These are phyloP conservation scores for Megamerina dolium DNA, from an alignment of 2,888 invertebrate genomes.

Conservation along the genomic window DNA sequence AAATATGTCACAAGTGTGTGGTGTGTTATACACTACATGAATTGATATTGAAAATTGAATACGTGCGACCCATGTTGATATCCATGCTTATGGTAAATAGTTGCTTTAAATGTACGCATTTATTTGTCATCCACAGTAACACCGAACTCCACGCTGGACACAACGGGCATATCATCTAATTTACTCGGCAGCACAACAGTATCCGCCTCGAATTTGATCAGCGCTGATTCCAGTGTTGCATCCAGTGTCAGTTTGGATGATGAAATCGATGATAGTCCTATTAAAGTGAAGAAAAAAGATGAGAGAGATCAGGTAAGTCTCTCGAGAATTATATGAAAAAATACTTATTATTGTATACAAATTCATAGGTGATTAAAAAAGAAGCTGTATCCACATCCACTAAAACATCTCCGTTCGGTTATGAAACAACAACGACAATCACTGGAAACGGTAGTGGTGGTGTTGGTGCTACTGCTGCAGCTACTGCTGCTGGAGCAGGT, in stretches of 20 bases:
- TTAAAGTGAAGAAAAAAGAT: constrained; percentile 49
- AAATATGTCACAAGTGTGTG: too few species aligned
- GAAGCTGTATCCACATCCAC: constrained; percentile 49
- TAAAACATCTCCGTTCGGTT: constrained; percentile 44
- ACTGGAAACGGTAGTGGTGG: constrained; percentile 24
- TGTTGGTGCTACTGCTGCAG: constrained; percentile 3
- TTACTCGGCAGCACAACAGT: constrained; percentile 71
- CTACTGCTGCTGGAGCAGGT: constrained; percentile 23
- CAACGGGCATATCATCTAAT: constrained; percentile 52
- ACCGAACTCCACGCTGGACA: constrained; percentile 49
- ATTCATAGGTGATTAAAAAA: constrained; percentile 43
- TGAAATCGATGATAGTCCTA: constrained; percentile 45
- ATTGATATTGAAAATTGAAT: too few species aligned
- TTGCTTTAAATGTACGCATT: neutral
- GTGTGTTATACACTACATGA: too few species aligned
- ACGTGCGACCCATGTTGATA: too few species aligned
- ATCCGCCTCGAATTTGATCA: constrained; percentile 50
- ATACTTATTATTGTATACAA: too few species aligned
- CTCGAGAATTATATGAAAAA: too few species aligned
- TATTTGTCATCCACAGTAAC: constrained; percentile 33
- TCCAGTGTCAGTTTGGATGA: constrained; percentile 50
- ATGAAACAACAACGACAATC: constrained; percentile 31
- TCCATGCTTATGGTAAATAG: too few species aligned
- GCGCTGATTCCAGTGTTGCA: constrained; percentile 52
- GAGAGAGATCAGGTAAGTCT: constrained; percentile 38